Base-by-base conservation (phyloP, 2,113 vertebrate genomes). In the Delphinapterus leucas region DNA sequence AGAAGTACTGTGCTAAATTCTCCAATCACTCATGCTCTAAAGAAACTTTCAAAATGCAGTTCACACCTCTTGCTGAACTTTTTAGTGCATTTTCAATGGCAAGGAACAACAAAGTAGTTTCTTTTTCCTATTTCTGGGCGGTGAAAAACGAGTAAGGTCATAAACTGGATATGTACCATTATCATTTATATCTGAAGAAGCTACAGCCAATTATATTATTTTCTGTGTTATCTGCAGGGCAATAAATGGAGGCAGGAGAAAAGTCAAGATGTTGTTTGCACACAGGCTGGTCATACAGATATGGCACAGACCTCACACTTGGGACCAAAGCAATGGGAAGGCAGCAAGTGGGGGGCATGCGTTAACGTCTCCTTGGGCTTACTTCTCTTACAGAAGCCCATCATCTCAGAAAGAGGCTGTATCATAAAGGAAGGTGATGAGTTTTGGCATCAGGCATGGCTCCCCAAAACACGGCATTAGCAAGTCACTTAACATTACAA, bases 21-120 rank as follows among this genome's bases (percentile, higher is more conserved):
- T 81, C 55, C 88, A 96, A 91, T 97, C 94, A 98, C 85, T 97
- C 87, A 90, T 63, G 44, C 58, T 97, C 80, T 53, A 31, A 11
- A 55, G 96, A 95, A 97, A 95, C 76, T 92, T 96, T 90, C 76
- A 68, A 91, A 88, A 85, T 58, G 70, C 28, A 60, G 79, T 89
- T 95, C 95, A 92, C 4, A 90, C 49, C 79, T 21, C 68, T 91
- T 73, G 20, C 82, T 81, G 26, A 97, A 95, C 94, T 92, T 96
- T 91, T 92, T 53, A 74, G 80, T 77, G 90, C 71, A 49, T 97
- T 97, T 96, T 88, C 87, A 65, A 83, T 53, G 28, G 44, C 81
- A 92, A 88, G 76, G 36, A 95, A 88, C 79, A 88, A 81, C 18
- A 80, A 23, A 68, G 38, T 31, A 36, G 53, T 47, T 93, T 93